Evolutionary conservation across 92 coral and sea anemone species (phyloP), one percentile per base, ranked within the genome.

Genomic region (Phymanthus crucifer): DNA sequence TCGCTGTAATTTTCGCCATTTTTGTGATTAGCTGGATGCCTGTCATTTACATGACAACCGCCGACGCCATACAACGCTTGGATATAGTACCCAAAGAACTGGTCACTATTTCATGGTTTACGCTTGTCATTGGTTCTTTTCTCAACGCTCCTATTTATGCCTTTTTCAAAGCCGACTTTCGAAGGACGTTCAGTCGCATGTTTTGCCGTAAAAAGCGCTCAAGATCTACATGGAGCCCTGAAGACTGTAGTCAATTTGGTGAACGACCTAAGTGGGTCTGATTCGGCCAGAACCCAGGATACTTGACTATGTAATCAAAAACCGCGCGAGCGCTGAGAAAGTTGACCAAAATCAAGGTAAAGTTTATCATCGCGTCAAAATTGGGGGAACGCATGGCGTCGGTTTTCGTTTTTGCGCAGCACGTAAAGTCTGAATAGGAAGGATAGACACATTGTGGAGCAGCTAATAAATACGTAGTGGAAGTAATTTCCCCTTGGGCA

Each of bases 131-230:
- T 14, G 94, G 97, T 7, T 86, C 82, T 23, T 82, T 90, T 12
- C 74, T 87, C 50, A 92, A 92, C 70, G 97, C 97, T 2, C 91
- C 93, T 3, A 83, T 92, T 24, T 92, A 92, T 47, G 97, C 97
- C 16, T 87, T 89, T 67, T 85, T 90, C 56, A 92, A 92, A 84
- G 86, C 86, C 17, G 97, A 92, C 88, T 92, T 92, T 64, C 78
- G 94, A 37, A 81, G 75, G 50, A 90, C 94, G 16, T 65, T 92
- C 46, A 40, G 32, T 33, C 86, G 86, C 34, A 82, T 82, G 73
- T 32, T 82, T 23, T 64, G 73, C 73, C 79, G 86, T 21, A 61
- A 75, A 65, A 82, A 82, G 57, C 69, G 77, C 9, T 57, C 86
- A 3, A 73, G 86, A 40, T 75, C 86, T 3, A 65, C 79, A 0